Evolutionary conservation across 2,888 invertebrate species (phyloP).

Genomic region (Megaustenia siamemsis): DNA sequence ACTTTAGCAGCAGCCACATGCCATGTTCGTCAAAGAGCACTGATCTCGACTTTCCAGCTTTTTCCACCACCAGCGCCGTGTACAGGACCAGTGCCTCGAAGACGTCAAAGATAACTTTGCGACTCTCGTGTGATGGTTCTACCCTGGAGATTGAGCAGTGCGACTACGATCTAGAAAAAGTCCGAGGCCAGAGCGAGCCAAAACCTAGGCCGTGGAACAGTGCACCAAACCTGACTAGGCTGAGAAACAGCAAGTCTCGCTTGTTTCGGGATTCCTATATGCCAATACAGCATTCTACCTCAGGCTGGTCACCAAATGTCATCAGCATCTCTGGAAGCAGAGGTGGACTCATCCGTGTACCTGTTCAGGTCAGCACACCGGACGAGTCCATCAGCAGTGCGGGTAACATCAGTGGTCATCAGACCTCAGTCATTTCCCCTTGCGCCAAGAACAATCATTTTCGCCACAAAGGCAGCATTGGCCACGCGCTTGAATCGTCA

Average conservation of each 20-base stretch:
- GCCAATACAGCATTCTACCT: slow-evolving; percentile 40
- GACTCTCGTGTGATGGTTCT: slow-evolving; percentile 67
- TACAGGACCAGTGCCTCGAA: slow-evolving; percentile 59
- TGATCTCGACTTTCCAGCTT: slow-evolving; percentile 57
- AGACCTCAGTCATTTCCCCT: not conserved
- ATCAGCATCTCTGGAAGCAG: slow-evolving; percentile 3
- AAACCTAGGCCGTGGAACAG: slow-evolving; percentile 47
- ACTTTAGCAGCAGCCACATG: slow-evolving; percentile 35
- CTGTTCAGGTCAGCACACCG: slow-evolving; percentile 23
- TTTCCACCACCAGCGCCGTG: slow-evolving; percentile 62
- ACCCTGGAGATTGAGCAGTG: slow-evolving; percentile 67
- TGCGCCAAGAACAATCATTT: not conserved
- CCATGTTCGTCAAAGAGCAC: slow-evolving; percentile 44
- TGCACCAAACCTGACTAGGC: slow-evolving; percentile 47
- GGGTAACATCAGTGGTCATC: not conserved
- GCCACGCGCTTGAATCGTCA: not conserved
- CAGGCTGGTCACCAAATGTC: slow-evolving; percentile 36
- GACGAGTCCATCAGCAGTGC: not conserved
- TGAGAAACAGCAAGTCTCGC: slow-evolving; percentile 21
- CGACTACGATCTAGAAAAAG: slow-evolving; percentile 56
- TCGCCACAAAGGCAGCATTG: not conserved
- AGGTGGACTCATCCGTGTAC: slow-evolving; percentile 5
- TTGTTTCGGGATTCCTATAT: slow-evolving; percentile 40
- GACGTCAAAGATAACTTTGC: slow-evolving; percentile 65
- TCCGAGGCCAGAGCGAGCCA: not conserved